These are phyloP conservation scores for Plutella xylostella DNA, from an alignment of 2,888 invertebrate genomes.

Conservation along the genomic window DNA sequence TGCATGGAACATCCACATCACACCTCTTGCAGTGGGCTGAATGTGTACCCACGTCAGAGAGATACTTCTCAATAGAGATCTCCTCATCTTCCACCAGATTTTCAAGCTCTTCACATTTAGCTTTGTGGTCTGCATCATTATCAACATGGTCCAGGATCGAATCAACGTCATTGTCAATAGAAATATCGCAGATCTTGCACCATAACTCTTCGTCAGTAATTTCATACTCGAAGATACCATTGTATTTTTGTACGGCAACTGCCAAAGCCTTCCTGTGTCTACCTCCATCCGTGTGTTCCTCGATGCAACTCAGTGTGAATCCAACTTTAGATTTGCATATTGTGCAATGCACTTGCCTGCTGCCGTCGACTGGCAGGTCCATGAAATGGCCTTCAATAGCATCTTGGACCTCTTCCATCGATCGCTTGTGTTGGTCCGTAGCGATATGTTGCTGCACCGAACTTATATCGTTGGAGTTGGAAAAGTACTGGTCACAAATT, in stretches of 20 bases:
- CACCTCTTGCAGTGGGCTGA: not conserved
- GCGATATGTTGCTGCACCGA: not conserved
- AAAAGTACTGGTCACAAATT: not conserved
- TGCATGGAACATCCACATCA: not conserved
- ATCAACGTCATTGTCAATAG: not conserved
- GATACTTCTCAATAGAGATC: not conserved
- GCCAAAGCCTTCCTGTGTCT: not conserved
- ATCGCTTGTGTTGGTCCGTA: not conserved
- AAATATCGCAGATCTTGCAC: not conserved
- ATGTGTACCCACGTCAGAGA: not conserved
- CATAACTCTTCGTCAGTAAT: not conserved
- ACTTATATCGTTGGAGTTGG: not conserved
- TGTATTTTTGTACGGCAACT: not conserved
- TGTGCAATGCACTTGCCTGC: not conserved
- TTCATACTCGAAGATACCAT: not conserved
- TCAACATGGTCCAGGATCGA: constrained; percentile 1
- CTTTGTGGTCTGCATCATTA: not conserved
- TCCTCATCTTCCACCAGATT: not conserved
- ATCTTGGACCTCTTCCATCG: not conserved
- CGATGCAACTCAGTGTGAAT: not conserved
- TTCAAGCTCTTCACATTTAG: not conserved
- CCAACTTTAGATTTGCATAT: not conserved
- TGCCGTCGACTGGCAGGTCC: not conserved
- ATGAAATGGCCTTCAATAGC: not conserved
- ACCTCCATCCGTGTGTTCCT: not conserved